Base-by-base conservation (phyloP, 2,113 vertebrate genomes). In the Coptodon bakossiorum region DNA sequence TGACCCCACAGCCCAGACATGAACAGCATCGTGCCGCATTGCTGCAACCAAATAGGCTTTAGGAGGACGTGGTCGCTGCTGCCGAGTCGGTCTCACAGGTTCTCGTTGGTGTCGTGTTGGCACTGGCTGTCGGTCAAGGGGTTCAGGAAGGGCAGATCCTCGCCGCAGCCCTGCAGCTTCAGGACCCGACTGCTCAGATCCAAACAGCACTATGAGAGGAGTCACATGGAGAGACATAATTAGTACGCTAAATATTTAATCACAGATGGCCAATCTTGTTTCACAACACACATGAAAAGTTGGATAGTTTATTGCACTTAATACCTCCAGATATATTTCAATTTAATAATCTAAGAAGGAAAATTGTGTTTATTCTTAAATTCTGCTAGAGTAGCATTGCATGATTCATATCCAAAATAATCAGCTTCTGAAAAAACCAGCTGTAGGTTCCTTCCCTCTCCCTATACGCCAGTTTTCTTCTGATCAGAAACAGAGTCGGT, bases 81-180 rank as follows among this genome's bases (percentile, higher is more conserved):
- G 54, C 11, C 7, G 79, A 6, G 48, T 57, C 19, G 19, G n/a
- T 71, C 81, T 97, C 96, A 97, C 95, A 96, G 95, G 94, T 96
- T 96, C 90, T 97, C 89, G 56, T 96, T 95, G 93, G 93, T 94
- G 93, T 96, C 95, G 17, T 93, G 95, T 90, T 94, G 96, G 93
- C 94, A 94, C 90, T 89, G 94, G 93, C 85, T 91, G 82, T 92
- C 83, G 13, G 71, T 68, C 4, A 91, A 63, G 8, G 93, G 83
- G n/a, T 95, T 96, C 91, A 98, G 92, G 95, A 98, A 98, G 86
- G 97, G 97, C 89, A 99, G 95, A 91, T 98, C 97, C 78, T 97
- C 96, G 79, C 90, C 95, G 3, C 96, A 94, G 68, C 95, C 95
- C 88, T 95, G 95, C 87, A 97, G 95, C 81, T 94, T 96, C 92